Conservation (phyloP, 2,797 vertebrate species). For the Scomberomorus guttatus region DNA sequence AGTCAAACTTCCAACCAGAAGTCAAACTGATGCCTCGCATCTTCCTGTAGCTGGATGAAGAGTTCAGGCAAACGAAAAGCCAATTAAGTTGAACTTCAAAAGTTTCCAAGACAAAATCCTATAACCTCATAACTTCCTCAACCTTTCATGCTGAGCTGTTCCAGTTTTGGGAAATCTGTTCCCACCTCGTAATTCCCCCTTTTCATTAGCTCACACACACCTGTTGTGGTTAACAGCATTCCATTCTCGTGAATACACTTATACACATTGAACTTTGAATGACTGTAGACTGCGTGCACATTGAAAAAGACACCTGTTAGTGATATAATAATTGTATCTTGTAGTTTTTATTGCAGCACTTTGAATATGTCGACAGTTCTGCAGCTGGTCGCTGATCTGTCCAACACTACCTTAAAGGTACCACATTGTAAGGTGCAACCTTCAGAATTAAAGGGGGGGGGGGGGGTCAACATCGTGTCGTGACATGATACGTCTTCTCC, state of each 20-base stretch:
- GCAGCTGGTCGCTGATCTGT: slow-evolving; percentile 78
- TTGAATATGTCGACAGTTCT: slow-evolving; percentile 70
- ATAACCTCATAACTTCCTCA: no score
- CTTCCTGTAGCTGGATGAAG: background rate
- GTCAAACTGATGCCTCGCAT: background rate
- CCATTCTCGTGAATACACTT: slow-evolving; percentile 47
- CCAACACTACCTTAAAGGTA: slow-evolving; percentile 79
- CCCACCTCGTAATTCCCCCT: slow-evolving; percentile 28
- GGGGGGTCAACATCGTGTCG: slow-evolving; percentile 39
- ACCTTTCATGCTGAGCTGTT: slow-evolving; percentile 23
- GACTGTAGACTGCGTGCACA: slow-evolving; percentile 62
- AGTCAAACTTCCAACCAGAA: slow-evolving; percentile 10
- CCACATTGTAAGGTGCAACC: slow-evolving; percentile 65
- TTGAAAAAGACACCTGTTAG: slow-evolving; percentile 50
- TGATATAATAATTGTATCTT: slow-evolving; percentile 46
- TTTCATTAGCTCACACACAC: slow-evolving; percentile 31
- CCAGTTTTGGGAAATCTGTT: slow-evolving; percentile 19
- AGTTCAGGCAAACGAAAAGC: slow-evolving; percentile 12
- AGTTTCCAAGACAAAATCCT: background rate
- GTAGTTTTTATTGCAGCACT: slow-evolving; percentile 72
- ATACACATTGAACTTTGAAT: slow-evolving; percentile 39
- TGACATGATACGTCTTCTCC: slow-evolving; percentile 33
- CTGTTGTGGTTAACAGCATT: slow-evolving; percentile 47
- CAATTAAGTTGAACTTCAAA: background rate
- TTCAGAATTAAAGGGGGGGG: slow-evolving; percentile 34